Conservation (phyloP, 2,113 vertebrate species). For the Neogobius melanostomus region DNA sequence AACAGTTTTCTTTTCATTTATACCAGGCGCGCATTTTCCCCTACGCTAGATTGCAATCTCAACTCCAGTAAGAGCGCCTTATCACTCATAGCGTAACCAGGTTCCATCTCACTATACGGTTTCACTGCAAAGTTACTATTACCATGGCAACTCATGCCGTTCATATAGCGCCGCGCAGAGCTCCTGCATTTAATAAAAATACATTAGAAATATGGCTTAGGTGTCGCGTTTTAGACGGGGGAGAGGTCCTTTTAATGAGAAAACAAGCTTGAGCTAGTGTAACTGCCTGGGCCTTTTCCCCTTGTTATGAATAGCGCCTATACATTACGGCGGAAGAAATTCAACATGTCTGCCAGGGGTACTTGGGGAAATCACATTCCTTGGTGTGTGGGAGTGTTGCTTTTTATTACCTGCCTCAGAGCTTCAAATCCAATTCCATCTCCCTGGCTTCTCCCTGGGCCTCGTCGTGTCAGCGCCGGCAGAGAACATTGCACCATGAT, state of each 20-base stretch:
- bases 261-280: constrained; percentile 58
- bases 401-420: constrained; percentile 79
- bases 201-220: constrained; percentile 24
- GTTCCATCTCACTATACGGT: constrained; percentile 17
- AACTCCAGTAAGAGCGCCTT: background rate
- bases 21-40: background rate
- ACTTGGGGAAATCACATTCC: constrained; percentile 79
- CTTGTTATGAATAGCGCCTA: constrained; percentile 71
- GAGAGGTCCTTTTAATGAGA: constrained; percentile 62
- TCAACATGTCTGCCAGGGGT: constrained; percentile 76
- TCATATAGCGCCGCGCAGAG: background rate
- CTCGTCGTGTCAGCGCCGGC: constrained; percentile 54
- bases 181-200: constrained; percentile 12
- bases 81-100: constrained; percentile 4
- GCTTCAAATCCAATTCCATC: constrained; percentile 79
- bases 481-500: constrained; percentile 62
- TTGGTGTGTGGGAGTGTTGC: constrained; percentile 77
- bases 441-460: constrained; percentile 68
- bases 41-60: background rate
- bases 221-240: constrained; percentile 30
- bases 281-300: constrained; percentile 47
- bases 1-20: background rate
- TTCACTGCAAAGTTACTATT: constrained; percentile 17
- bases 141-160: constrained; percentile 30
- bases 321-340: constrained; percentile 70